Evolutionary conservation across 2,888 invertebrate species (phyloP).

Genomic region (Pachydiplax longipennis): DNA sequence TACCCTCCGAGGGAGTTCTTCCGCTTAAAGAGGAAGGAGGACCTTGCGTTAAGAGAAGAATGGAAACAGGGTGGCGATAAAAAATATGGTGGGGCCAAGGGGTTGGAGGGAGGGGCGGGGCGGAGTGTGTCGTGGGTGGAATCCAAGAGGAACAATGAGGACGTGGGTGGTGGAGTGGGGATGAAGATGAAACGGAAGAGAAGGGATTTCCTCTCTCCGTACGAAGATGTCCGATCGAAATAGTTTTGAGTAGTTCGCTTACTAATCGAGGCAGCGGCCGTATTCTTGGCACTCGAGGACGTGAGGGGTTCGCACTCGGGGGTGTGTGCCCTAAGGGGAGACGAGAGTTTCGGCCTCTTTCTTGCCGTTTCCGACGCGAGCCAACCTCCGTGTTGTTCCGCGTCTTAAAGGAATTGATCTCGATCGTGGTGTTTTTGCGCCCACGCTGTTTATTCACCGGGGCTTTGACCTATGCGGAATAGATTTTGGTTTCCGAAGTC

Average conservation of each 20-base stretch:
- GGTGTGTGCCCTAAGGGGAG: no score
- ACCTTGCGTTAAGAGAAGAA: slow-evolving; percentile 4
- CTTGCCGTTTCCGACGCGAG: no score
- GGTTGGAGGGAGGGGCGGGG: not conserved
- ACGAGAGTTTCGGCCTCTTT: no score
- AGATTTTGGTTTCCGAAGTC: no score
- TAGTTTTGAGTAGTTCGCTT: not conserved
- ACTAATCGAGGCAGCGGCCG: no score
- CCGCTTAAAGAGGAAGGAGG: not conserved
- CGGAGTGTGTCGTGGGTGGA: not conserved
- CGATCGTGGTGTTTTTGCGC: no score
- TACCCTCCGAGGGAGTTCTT: slow-evolving; percentile 2
- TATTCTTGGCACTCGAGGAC: no score
- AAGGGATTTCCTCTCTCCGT: not conserved
- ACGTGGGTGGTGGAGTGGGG: not conserved
- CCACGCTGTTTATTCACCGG: no score
- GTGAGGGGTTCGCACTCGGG: no score
- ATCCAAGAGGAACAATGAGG: not conserved
- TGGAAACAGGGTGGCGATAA: not conserved
- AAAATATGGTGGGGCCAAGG: not conserved
- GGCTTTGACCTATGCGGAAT: no score
- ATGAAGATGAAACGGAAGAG: not conserved
- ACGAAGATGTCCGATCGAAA: not conserved
- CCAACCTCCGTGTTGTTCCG: no score
- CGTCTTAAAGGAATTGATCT: no score